Conservation (phyloP, 2,797 vertebrate genomes). For the Pteropus rufus region DNA sequence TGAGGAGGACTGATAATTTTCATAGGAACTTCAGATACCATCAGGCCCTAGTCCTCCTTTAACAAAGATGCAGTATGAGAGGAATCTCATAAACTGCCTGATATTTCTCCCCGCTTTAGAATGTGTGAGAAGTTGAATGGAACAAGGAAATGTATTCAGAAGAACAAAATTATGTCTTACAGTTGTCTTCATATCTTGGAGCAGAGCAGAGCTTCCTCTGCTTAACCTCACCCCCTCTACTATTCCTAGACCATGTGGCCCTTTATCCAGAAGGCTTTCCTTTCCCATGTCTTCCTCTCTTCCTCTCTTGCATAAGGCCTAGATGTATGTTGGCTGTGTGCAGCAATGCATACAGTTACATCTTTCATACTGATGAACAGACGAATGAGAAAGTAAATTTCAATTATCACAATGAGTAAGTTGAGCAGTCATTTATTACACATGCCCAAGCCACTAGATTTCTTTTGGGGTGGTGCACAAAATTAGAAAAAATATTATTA, state of each 20-base stretch:
- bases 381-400: not conserved
- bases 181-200: not conserved
- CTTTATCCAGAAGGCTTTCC: not conserved
- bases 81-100: too few species aligned
- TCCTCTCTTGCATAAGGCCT: not conserved
- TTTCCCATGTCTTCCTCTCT: not conserved
- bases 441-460: not conserved
- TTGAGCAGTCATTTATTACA: not conserved
- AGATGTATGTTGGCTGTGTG: not conserved
- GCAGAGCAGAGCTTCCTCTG: not conserved
- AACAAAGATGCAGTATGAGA: not conserved
- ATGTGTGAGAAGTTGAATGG: not conserved
- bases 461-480: not conserved
- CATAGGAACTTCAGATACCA: not conserved
- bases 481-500: not conserved
- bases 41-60: not conserved
- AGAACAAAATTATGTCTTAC: not conserved
- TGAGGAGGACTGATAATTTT: not conserved
- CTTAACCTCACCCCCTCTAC: not conserved
- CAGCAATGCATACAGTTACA: not conserved
- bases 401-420: not conserved
- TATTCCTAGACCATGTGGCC: fast-evolving
- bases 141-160: not conserved
- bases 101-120: not conserved
- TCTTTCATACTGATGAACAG: not conserved